phyloP scores from a whole-genome alignment of 1,140 invertebrate genomes.

The Agraylea sexmaculata region DNA sequence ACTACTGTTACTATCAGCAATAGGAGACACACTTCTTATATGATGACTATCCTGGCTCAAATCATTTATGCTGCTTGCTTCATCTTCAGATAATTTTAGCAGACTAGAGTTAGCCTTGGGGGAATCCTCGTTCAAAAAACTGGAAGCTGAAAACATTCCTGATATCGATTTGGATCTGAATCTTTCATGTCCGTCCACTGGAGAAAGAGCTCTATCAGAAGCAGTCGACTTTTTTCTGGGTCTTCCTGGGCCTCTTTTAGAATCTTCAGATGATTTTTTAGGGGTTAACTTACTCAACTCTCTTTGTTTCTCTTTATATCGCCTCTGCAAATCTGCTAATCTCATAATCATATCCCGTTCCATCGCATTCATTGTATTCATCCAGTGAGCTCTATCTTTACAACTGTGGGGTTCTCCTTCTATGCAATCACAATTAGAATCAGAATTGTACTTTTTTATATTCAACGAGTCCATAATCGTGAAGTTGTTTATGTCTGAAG shows the following conservation, averaged over 20 bases:
- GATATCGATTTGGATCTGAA: constrained; percentile 7
- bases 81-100: constrained; percentile 16
- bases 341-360: constrained; percentile 69
- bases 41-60: constrained; percentile 3
- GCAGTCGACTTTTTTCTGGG: constrained; percentile 30
- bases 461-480: constrained; percentile 10
- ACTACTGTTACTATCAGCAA: constrained; percentile 18
- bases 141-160: constrained; percentile 10
- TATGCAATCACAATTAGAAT: constrained; percentile 17
- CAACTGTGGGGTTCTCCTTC: constrained; percentile 29
- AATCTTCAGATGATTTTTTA: constrained; percentile 36
- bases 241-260: constrained; percentile 31
- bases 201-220: constrained; percentile 22
- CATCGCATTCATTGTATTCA: constrained; percentile 45
- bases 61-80: constrained; percentile 13
- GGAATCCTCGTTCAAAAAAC: no score
- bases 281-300: constrained; percentile 60
- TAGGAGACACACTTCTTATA: constrained; percentile 16
- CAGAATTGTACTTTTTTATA: constrained; percentile 6
- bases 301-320: constrained; percentile 71
- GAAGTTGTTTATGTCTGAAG: constrained; percentile 1
- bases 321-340: constrained; percentile 65
- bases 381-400: constrained; percentile 26
- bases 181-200: constrained; percentile 24
- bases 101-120: constrained; percentile 7